Base-by-base conservation (phyloP, 2,113 vertebrate genomes). In the Spilogale gracilis region DNA sequence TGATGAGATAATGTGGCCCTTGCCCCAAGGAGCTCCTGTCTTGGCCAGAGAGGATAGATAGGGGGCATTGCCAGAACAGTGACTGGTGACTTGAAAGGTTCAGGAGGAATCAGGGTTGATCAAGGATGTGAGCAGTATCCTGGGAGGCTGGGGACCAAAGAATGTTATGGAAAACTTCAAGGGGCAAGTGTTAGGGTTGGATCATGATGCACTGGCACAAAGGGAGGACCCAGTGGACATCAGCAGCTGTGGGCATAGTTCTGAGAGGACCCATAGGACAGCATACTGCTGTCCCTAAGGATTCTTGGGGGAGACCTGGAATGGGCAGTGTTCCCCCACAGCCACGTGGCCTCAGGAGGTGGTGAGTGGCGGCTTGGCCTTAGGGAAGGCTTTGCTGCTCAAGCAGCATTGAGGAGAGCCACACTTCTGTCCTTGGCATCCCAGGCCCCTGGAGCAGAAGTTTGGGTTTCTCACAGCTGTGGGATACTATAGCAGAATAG, bases 231-330 rank as follows among this genome's bases (percentile, higher is more conserved):
- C 23, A 52, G 20, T 91, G 58, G 50, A 25, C 67, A 69, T 76
- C 65, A 91, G 27, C 50, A 82, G n/a, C 38, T 50, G 30, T 94
- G 89, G 94, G n/a, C 60, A 4, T 79, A 78, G 32, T 79, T 94
- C 79, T 90, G n/a, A 80, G 80, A 56, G 30, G 63, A 48, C 48
- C 4, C 17, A 16, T 30, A 50, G 23, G 27, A 38, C 18, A 89
- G n/a, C n/a, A 61, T 50, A 71, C 69, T 61, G 0, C 16, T 30
- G 16, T 60, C 8, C 38, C 61, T 74, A 79, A 95, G 50, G 60
- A 85, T 67, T 84, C 18, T 86, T 80, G 58, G 56, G 6, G 3
- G 8, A 74, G 14, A 32, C 13, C 21, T 90, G 45, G 76, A 86
- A 73, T 74, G 80, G 69, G 38, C 56, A 67, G 25, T 81, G 32